Base-by-base conservation (phyloP, 2,113 vertebrate genomes). In the Zapornia atra region DNA sequence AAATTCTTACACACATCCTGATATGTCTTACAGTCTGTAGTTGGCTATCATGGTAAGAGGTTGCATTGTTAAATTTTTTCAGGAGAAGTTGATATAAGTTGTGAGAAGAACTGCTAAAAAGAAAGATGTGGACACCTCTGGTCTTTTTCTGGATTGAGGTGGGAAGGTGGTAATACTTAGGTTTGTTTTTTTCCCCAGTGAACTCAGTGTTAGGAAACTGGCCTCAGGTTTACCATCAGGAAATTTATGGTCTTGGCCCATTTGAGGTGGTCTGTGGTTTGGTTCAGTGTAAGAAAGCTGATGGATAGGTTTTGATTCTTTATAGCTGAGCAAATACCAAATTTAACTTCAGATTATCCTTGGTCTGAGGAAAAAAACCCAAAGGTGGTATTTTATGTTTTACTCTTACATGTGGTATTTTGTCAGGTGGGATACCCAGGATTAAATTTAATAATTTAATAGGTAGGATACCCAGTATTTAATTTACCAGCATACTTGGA, bases 201-300 rank as follows among this genome's bases (percentile, higher is more conserved):
- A 51, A 33, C 15, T 51, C 4, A 3, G 19, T 15, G 17, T 44
- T 82, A 25, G 0, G 25, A 86, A 75, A 18, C 2, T 48, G 13
- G 21, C 60, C 60, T 63, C n/a, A 21, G 11, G 25, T 80, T 94
- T 25, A 11, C 25, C n/a, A 11, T 65, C 26, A 86, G 65, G 64
- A 86, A 68, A 12, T 28, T 16, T 12, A 68, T 12, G 34, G 40
- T 50, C 59, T 83, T 28, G 28, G 51, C 84, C 64, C 42, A 7
- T 60, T 73, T 93, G 92, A 90, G 75, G 63, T 93, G 59, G 86
- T 64, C 69, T 92, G 77, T 92, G 72, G 77, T 80, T 96, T 75
- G 64, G 46, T 2, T 73, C 31, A 36, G 65, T 56, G 65, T 75
- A 31, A 19, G 25, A 44, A 44, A 75, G 25, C 26, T 82, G 28